Base-by-base conservation (phyloP, 2,113 vertebrate species). In the Rhinopomastus cyanomelas region DNA sequence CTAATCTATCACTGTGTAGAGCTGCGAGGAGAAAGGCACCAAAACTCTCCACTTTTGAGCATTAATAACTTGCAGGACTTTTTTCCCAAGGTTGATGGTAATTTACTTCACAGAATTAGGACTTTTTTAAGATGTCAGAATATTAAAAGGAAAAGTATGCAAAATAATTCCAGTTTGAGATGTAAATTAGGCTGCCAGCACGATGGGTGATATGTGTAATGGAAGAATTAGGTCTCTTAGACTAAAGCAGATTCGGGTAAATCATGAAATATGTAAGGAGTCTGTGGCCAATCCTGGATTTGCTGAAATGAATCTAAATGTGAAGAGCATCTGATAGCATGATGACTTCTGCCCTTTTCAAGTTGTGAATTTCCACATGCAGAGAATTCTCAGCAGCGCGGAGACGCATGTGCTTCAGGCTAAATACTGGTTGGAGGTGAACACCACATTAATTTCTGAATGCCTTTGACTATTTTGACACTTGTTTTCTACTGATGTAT, bases 121-220 rank as follows among this genome's bases (percentile, higher is more conserved):
- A 36, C 6, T 66, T 71, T 22, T 71, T 29, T 1, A 68, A 77
- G 64, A 82, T 91, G 60, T 85, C 87, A 88, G 52, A 75, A 85
- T 32, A 30, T 57, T 93, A 39, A 83, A 94, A 92, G 56, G 82
- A 89, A 78, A 87, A 83, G 46, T 64, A 65, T 91, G 82, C 25
- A 75, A 85, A 91, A 83, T 89, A 56, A 78, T 89, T 61, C 73
- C 0, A 3, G 56, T 89, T 88, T 86, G 49, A 89, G 89, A 74
- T 75, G 65, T 61, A 85, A 94, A 94, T 89, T 61, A 1, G 20
- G 61, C 85, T 93, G 89, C 88, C 69, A 93, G 87, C 46, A 89
- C 64, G 60, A 86, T 48, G 91, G 61, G 57, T 75, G 73, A 81
- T 49, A 48, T 6, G 23, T 46, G 49, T 37, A 92, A 83, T 25